These are phyloP conservation scores for Lycopodina hypogea DNA, from an alignment of 37 sponge, comb jelly and placozoan genomes.

Conservation along the genomic window DNA sequence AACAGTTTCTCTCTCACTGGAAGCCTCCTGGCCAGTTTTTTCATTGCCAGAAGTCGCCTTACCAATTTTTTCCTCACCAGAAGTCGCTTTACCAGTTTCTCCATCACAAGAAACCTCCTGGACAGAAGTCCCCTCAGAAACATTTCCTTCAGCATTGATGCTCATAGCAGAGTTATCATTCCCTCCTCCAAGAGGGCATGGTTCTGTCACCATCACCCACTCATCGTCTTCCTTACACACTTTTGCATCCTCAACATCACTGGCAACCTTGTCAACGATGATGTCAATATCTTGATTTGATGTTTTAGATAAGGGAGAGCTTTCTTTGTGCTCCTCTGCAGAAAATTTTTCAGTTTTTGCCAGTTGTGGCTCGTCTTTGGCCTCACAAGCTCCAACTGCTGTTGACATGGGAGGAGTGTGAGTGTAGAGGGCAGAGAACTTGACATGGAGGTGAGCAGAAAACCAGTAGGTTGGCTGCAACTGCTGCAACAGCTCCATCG, in stretches of 20 bases:
- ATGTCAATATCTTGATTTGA: too few species aligned
- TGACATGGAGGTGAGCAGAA: slow-evolving; percentile 93
- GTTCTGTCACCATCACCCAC: too few species aligned
- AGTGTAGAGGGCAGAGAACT: slow-evolving; percentile 79
- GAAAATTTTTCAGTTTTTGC: too few species aligned
- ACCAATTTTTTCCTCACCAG: background rate
- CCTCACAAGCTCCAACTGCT: too few species aligned
- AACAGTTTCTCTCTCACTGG: too few species aligned
- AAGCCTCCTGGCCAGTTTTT: too few species aligned
- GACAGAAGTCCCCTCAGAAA: background rate
- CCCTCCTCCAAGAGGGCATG: too few species aligned
- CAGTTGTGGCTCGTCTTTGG: too few species aligned
- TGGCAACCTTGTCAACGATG: background rate
- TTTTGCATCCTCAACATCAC: background rate
- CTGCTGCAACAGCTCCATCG: slow-evolving; percentile 70
- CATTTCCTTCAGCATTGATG: background rate
- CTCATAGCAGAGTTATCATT: background rate
- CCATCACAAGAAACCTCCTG: too few species aligned
- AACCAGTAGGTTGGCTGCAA: slow-evolving; percentile 88
- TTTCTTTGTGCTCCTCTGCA: too few species aligned
- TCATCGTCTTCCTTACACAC: background rate
- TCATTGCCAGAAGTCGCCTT: background rate
- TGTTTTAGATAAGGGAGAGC: too few species aligned
- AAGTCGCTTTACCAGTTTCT: background rate
- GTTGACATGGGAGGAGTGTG: slow-evolving; percentile 31